Conservation (phyloP, 2,888 invertebrate genomes). For the Lucinisca nassula region DNA sequence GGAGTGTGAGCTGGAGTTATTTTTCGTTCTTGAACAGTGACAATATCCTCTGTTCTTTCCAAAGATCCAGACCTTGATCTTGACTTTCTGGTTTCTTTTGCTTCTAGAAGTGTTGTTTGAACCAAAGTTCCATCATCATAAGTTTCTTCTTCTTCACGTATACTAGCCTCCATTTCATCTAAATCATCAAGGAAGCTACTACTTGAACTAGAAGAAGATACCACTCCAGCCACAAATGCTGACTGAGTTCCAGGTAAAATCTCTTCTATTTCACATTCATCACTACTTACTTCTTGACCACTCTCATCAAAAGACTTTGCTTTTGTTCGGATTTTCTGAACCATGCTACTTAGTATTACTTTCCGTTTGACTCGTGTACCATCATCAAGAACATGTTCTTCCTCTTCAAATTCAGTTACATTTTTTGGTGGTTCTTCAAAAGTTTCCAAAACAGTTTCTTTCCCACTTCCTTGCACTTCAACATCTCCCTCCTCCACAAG, state of each 20-base stretch:
- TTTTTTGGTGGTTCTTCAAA: conserved; percentile 76
- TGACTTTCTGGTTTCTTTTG: conserved; percentile 67
- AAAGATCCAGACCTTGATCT: conserved; percentile 76
- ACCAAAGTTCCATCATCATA: conserved; percentile 75
- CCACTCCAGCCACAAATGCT: conserved; percentile 74
- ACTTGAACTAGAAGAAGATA: conserved; percentile 53
- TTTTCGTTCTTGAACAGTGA: conserved; percentile 49
- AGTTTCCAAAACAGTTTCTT: conserved; percentile 73
- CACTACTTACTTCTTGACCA: conserved; percentile 66
- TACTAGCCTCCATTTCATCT: conserved; percentile 68
- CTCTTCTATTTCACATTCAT: conserved; percentile 81
- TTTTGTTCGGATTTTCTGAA: conserved; percentile 79
- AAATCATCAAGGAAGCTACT: conserved; percentile 70
- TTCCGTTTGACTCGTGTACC: conserved; percentile 81
- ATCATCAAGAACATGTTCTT: conserved; percentile 81
- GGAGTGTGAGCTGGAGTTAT: conserved; percentile 54
- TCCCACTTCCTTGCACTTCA: conserved; percentile 66
- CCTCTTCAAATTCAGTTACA: conserved; percentile 76
- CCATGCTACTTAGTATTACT: conserved; percentile 82
- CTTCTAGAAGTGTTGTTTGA: conserved; percentile 69
- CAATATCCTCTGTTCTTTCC: conserved; percentile 56
- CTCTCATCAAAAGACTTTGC: conserved; percentile 80
- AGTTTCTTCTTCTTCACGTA: conserved; percentile 71
- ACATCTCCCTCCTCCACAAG: conserved; percentile 74
- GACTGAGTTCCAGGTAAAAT: conserved; percentile 83